Evolutionary conservation across 2,888 invertebrate species (phyloP).

Genomic region (Pandemis heparana): DNA sequence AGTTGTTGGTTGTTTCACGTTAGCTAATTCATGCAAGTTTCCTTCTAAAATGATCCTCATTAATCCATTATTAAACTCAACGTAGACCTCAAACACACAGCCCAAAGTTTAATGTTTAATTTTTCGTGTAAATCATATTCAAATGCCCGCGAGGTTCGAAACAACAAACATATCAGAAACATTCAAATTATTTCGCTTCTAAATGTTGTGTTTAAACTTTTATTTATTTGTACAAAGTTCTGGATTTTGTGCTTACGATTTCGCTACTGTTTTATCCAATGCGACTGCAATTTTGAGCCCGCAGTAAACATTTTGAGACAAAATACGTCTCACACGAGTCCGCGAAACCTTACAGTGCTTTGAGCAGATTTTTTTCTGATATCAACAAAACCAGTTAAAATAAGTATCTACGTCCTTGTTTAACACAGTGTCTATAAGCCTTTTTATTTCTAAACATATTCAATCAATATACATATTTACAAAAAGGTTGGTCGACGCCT

Average conservation of each 20-base stretch:
- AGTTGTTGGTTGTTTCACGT: no score
- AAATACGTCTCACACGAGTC: no score
- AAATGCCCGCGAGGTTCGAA: conserved; percentile 20
- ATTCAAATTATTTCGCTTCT: conserved; percentile 20
- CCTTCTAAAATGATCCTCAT: neutral
- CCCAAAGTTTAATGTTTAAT: neutral
- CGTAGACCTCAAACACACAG: neutral
- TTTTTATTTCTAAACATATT: no score
- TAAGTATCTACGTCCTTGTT: no score
- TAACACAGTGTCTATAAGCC: no score
- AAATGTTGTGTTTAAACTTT: conserved; percentile 14
- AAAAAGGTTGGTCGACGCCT: no score
- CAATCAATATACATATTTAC: no score
- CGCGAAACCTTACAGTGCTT: no score
- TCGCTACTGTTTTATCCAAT: neutral
- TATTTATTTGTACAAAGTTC: conserved; percentile 31
- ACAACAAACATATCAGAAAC: conserved; percentile 17
- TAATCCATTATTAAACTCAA: neutral
- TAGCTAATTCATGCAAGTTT: no score
- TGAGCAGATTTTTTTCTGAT: no score
- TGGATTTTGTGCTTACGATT: neutral
- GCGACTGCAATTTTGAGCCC: neutral
- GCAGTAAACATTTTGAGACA: no score
- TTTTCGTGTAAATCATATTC: conserved; percentile 16
- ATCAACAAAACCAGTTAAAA: no score